These are phyloP conservation scores for Babylonia areolata DNA, from an alignment of 1,140 invertebrate species.

Conservation along the genomic window DNA sequence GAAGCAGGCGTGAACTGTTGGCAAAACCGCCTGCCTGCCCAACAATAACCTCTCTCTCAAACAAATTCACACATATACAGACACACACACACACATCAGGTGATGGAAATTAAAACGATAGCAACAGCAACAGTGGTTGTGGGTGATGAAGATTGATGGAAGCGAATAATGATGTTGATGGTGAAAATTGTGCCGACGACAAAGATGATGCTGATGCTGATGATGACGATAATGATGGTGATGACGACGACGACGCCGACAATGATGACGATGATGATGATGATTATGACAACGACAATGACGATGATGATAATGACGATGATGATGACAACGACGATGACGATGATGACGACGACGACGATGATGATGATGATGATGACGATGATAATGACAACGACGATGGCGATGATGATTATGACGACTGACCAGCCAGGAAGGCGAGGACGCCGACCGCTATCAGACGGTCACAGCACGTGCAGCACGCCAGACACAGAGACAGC, in stretches of 20 bases:
- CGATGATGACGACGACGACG: background rate
- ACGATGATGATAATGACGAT: background rate
- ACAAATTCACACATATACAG: no score
- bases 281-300: background rate
- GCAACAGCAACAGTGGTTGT: no score
- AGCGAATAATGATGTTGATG: background rate
- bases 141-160: no score
- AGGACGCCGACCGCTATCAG: background rate
- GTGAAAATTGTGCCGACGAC: background rate
- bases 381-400: no score
- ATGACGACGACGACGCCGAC: background rate
- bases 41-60: no score
- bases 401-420: background rate
- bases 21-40: no score
- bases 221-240: background rate
- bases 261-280: background rate
- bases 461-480: background rate
- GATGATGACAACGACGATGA: background rate
- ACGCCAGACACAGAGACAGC: background rate
- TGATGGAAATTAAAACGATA: no score
- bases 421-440: constrained; percentile 1
- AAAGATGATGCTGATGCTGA: background rate
- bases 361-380: background rate
- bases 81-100: no score
- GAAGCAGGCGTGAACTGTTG: no score